phyloP scores from a whole-genome alignment of 2,888 invertebrate species.

The Boloria euphrosyne region DNA sequence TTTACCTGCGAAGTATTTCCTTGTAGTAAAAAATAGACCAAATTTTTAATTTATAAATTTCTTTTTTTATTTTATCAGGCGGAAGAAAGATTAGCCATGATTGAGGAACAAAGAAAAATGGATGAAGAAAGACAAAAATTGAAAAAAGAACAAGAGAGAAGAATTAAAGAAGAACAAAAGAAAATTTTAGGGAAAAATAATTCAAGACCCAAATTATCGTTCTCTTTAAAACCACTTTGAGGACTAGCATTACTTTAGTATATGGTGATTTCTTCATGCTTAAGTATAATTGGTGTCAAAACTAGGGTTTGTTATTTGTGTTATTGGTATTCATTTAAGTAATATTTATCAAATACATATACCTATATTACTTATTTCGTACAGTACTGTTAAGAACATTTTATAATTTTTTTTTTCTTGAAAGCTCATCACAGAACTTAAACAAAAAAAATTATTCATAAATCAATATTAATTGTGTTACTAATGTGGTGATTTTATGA shows the following conservation, averaged over 20 bases:
- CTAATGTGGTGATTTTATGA: no score
- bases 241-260: constrained; percentile 26
- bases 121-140: constrained; percentile 96
- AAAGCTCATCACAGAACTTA: no score
- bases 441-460: no score
- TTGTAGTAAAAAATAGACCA: no score
- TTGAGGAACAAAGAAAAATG: constrained; percentile 97
- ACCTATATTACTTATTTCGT: no score
- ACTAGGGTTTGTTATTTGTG: constrained; percentile 14
- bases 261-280: constrained; percentile 11
- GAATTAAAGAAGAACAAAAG: constrained; percentile 97
- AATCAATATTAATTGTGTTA: no score
- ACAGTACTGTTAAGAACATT: no score
- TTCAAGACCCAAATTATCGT: constrained; percentile 96
- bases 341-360: no score
- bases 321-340: no score
- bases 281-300: constrained; percentile 23
- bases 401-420: no score
- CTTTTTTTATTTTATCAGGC: constrained; percentile 83
- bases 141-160: constrained; percentile 95
- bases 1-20: no score
- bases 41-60: neutral
- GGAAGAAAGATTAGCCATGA: constrained; percentile 97
- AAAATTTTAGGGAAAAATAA: constrained; percentile 98
- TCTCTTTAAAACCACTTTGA: constrained; percentile 90